Base-by-base conservation (phyloP, 2,797 vertebrate species). In the Enteromius mattozi region DNA sequence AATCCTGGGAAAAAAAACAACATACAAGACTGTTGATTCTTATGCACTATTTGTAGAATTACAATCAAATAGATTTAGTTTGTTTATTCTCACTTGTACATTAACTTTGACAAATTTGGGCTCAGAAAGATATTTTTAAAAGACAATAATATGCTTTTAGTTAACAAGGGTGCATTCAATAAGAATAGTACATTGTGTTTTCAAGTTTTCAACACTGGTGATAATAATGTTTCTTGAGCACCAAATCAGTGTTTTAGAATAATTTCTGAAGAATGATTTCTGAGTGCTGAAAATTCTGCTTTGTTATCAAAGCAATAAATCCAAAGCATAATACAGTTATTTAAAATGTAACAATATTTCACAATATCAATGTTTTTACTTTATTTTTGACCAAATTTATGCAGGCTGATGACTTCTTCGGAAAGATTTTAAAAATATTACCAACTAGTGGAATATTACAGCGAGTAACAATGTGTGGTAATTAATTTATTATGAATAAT, bases 51-150 rank as follows among this genome's bases (percentile, higher is more conserved):
- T 75, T 35, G 19, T 16, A 40, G 19, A 40, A 37, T 37, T n/a
- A 56, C 51, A 37, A 19, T 76, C 19, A 40, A 69, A 37, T 40
- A n/a, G 27, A 54, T 75, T 54, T 54, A 12, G 9, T 74, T 70
- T 45, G 37, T 70, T 74, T 74, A 35, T 66, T 66, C 30, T 66
- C 30, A 66, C 30, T 35, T 65, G 33, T 65, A 33, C 61, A 65
- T 17, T 35, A 17, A 8, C 14, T 33, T 65, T 65, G 17, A 65
- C 27, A 65, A 66, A 6, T 66, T 66, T 66, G 16, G 30, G 63
- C 30, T 19, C 30, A 19, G 63, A 4, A 66, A 66, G 27, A 33
- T 33, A 33, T 33, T 7, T 33, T 30, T 65, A 17, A 66, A 35
- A 16, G 13, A 30, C 35, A 66, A 66, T 35, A 9, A 66, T 19